These are phyloP conservation scores for Drosophila ambigua DNA, from an alignment of 1,140 invertebrate species.

Conservation along the genomic window DNA sequence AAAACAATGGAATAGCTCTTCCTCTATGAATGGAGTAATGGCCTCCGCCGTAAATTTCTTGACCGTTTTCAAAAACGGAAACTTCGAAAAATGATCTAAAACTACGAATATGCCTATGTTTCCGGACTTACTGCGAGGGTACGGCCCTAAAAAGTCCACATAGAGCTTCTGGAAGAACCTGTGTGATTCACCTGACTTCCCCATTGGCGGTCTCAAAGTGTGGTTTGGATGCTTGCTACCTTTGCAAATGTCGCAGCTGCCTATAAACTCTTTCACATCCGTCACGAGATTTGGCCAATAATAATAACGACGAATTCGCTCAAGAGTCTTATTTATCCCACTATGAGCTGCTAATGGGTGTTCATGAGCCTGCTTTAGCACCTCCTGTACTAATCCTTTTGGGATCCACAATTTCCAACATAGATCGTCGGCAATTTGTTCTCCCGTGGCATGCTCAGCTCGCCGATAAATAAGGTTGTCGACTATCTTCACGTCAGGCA, in stretches of 20 bases:
- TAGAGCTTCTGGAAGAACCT: constrained; percentile 8
- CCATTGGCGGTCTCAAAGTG: constrained; percentile 2
- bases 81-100: not conserved
- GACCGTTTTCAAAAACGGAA: not conserved
- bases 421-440: not conserved
- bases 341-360: constrained; percentile 1
- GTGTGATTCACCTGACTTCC: constrained; percentile 2
- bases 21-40: not conserved
- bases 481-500: constrained; percentile 6
- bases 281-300: constrained; percentile 3
- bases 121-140: constrained; percentile 8
- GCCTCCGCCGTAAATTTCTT: too few relatives aligned
- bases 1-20: constrained; percentile 1
- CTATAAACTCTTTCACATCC: constrained; percentile 5
- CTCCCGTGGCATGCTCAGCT: not conserved
- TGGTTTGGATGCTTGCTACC: constrained; percentile 5
- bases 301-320: constrained; percentile 12
- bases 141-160: constrained; percentile 13
- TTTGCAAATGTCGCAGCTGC: not conserved
- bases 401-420: constrained; percentile 13
- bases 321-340: constrained; percentile 5
- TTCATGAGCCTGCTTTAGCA: not conserved
- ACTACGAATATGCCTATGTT: constrained; percentile 14
- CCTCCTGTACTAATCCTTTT: not conserved
- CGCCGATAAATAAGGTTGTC: constrained; percentile 8